Base-by-base conservation (phyloP, 35 echinoderm and acorn worm species). In the Lytechinus variegatus region DNA sequence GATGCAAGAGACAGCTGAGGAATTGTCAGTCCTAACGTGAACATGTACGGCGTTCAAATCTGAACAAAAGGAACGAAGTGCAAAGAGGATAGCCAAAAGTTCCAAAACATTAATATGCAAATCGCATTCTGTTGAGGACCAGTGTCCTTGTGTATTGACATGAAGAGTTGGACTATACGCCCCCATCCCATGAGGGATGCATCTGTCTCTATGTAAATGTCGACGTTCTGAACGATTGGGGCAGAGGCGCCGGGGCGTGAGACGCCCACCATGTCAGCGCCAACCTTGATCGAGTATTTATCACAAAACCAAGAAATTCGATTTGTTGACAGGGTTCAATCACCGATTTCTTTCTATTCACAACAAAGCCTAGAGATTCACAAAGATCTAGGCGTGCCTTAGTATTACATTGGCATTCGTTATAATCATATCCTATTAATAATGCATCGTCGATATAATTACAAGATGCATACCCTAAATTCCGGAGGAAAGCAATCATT, bases 101-200 rank as follows among this genome's bases (percentile, higher is more conserved):
- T 97, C 95, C 10, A 96, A 52, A 27, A 90, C 95, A 96, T 97
- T 93, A 56, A 97, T 97, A 33, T 96, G 93, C 95, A 44, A 94
- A 87, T 12, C 52, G 29, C 51, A 94, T 94, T 92, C 87, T 87
- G 33, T 24, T 33, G n/a, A 16, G 16, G 55, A 86, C 95, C 97
- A 61, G 57, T 27, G 5, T 52, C 53, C 56, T 95, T 96, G 94
- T 96, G 96, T 56, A 56, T 56, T 11, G 96, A 55, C 44, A 94
- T 52, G 94, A 10, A 14, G 71, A 95, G 28, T 56, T 93, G 9
- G 54, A 54, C 87, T 95, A 57, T 8, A 92, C 94, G 33, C 96
- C 12, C 94, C 95, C 94, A 94, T 8, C 96, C 96, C 33, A 86
- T 21, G 9, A 94, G 90, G 86, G 94, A 95, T 5, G 97, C 95